Base-by-base conservation (phyloP, 2,888 invertebrate species). In the Onthophagus sagittarius region DNA sequence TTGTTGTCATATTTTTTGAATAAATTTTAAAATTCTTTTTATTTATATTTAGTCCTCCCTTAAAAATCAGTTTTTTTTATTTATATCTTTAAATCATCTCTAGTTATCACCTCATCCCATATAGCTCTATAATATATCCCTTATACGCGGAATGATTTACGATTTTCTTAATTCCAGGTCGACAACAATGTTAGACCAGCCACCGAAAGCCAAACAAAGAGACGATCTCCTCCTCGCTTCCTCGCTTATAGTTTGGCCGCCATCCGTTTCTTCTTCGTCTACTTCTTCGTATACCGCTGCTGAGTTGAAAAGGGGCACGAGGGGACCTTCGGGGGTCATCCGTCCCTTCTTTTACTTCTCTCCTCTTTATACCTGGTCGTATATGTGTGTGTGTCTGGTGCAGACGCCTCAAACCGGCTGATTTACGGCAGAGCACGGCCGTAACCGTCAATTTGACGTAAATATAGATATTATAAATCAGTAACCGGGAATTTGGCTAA, bases 401-500 rank as follows among this genome's bases (percentile, higher is more conserved):
- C 67, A 64, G 64, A 64, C 64, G 64, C 64, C 39, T 53, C 39
- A 11, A 64, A 71, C 74, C 76, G 75, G 76, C 77, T 79, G 79
- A 79, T 79, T 79, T 79, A 79, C 77, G 79, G 77, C 75, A 63
- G 69, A 76, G 71, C 77, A 78, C 75, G 74, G 77, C 75, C 72
- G 72, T 71, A 76, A 75, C 77, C 79, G 73, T 76, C 77, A 78
- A 80, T 79, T 79, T 78, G 76, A 77, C 77, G 76, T 80, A 80
- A 80, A 79, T 79, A 80, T 79, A 80, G 80, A 79, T 79, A 80
- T 79, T 79, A 79, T 73, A 72, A 77, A 75, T 77, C 74, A 73
- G 77, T 75, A 78, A 79, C 77, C 78, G 78, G 78, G 77, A 78
- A 78, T 79, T 77, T 78, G 31, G 23, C 31, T 67, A 31, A 67